These are phyloP conservation scores for Brevipalpus yothersi DNA, from an alignment of 1,140 invertebrate genomes.

Conservation along the genomic window DNA sequence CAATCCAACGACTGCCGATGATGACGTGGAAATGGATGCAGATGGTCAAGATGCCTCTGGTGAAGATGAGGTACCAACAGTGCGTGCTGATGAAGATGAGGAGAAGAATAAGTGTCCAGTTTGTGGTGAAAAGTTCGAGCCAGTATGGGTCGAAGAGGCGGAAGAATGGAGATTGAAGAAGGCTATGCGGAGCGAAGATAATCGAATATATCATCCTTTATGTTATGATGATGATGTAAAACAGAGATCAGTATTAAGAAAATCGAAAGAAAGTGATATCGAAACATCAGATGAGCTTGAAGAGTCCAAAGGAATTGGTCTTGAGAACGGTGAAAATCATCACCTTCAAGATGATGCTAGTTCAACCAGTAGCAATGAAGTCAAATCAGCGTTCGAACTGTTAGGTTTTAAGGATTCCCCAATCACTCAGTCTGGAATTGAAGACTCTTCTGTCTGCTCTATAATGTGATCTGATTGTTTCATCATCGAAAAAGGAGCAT, in stretches of 20 bases:
- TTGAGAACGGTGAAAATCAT: too few relatives aligned
- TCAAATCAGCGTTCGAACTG: too few relatives aligned
- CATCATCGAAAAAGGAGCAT: too few relatives aligned
- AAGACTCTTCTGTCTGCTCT: too few relatives aligned
- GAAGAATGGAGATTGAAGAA: constrained; percentile 84
- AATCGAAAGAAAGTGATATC: too few relatives aligned
- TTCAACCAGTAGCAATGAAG: too few relatives aligned
- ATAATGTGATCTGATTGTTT: too few relatives aligned
- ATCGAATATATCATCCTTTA: constrained; percentile 12
- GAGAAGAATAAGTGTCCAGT: constrained; percentile 37
- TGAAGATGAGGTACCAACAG: constrained; percentile 13
- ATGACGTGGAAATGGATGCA: neutral
- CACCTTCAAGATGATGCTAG: too few relatives aligned
- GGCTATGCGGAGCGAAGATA: constrained; percentile 39
- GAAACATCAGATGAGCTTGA: too few relatives aligned
- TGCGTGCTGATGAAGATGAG: constrained; percentile 12
- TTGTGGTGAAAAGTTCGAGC: constrained; percentile 69
- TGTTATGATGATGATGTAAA: constrained; percentile 11
- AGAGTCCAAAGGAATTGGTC: too few relatives aligned
- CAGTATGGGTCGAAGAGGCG: constrained; percentile 79
- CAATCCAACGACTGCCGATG: neutral
- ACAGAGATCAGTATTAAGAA: neutral
- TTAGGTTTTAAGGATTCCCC: too few relatives aligned
- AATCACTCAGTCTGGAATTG: too few relatives aligned
- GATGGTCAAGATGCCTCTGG: neutral